Evolutionary conservation across 2,797 vertebrate species (phyloP), one percentile per base, ranked within the genome.

Genomic region (Pseudopleuronectes americanus): DNA sequence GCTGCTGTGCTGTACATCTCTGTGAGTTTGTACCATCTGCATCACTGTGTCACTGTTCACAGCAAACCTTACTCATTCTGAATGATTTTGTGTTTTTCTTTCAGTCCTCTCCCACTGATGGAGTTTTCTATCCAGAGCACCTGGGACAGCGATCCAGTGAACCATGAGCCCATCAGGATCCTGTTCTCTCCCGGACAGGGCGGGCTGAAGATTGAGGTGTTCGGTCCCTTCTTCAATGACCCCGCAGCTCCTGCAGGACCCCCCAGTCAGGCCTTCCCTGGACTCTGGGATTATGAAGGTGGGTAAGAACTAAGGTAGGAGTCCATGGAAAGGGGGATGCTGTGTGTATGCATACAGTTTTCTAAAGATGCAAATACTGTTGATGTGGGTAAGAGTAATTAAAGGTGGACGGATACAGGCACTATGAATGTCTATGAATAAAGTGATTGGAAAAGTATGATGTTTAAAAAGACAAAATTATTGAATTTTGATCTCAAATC

Each of bases 221-320:
- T 1, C 12, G 96, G 94, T 65, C 96, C 96, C 2, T 96, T 98
- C 84, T 98, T 98, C 84, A 94, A 96, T 64, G 95, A 98, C 68
- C 96, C 97, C 4, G 84, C 92, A 41, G 94, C 93, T 57, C 97
- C 96, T 12, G 61, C 74, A 2, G 95, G 94, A 28, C 92, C 94
- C 41, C 84, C 94, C 0, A 90, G 95, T 57, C 89, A 95, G 36
- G 84, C 97, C 36, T 97, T 97, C 68, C 91, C 91, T 79, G 89
- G 87, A 24, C 94, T 98, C 28, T 98, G 97, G 97, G 80, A 98
- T 86, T 98, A 96, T 83, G 96, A 99, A 92, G 98, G 96, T 97
- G 78, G 76, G 91, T 63, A 54, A 45, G 0, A 38, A 12, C 36
- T 38, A 49, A 10, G 3, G 6, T 24, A 13, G 31, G n/a, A 17